Evolutionary conservation across 2,888 invertebrate species (phyloP), one percentile per base, ranked within the genome.

Genomic region (Machimus atricapillus): DNA sequence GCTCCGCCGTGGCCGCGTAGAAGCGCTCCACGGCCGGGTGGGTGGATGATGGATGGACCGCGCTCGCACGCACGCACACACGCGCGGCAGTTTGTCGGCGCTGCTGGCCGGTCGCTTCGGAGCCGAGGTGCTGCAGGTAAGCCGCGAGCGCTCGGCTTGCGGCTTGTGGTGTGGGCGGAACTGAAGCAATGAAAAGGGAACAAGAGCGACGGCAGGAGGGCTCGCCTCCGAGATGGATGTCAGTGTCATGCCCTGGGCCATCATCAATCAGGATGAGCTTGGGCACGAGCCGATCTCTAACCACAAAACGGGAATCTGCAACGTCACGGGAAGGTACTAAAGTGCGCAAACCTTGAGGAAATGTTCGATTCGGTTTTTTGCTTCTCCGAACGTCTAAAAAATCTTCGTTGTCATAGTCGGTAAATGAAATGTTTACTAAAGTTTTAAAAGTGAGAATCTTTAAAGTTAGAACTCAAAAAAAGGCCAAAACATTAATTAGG

Each of bases 91-190:
- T 43, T 74, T 85, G 14, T 37, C 34, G 58, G 8, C 37, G 52
- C 52, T 79, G 79, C 79, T 56, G 46, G 43, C 52, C 52, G 27
- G n/a, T 23, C 79, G 52, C 12, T 31, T 79, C 31, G 31, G 27
- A 56, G 56, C 46, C n/a, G 31, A 31, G 31, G 23, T 79, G 7
- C 2, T 82, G 58, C 56, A 82, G 82, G 82, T 82, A 23, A 5
- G 19, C 82, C 1, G 37, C 34, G 34, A 82, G 19, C 31, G 58
- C 34, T 52, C 34, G 85, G 27, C 66, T 37, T 73, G 19, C 40
- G 23, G 73, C 66, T n/a, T 16, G 19, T 34, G 85, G 73, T 74
- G 85, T 85, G 85, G 85, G 85, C 85, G 85, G 85, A 85, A 46
- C 85, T 85, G 74, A 74, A 34, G 46, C 46, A 27, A 31, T 46